Base-by-base conservation (phyloP, 2,113 vertebrate species). In the Datnioides undecimradiatus region DNA sequence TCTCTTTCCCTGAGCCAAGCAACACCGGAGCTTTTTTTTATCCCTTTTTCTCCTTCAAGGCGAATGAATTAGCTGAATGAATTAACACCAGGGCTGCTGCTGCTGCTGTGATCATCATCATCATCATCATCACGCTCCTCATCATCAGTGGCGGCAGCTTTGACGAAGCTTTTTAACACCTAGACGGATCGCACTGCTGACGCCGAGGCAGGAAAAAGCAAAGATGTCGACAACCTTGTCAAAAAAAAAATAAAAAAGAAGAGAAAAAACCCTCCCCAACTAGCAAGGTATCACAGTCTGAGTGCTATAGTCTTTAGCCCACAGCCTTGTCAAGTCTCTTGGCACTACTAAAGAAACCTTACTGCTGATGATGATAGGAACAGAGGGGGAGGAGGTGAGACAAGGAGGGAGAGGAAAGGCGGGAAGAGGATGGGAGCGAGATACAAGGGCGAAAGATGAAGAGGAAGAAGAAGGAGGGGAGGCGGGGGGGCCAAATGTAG, bases 21-120 rank as follows among this genome's bases (percentile, higher is more conserved):
- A 85, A 86, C 86, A 83, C 79, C 62, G 55, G 36, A 65, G 60
- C 43, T 74, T 79, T 85, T 79, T 79, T 76, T 52, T 3, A 76
- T 85, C 63, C 69, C 40, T 67, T 85, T 80, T 77, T 66, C 69
- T 87, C 73, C 83, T 89, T 86, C 58, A 79, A 90, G 87, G 90
- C 68, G 11, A 88, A 90, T 84, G 64, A 92, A 90, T 90, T 89
- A 90, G 90, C 78, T 85, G 84, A 91, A 90, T 85, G 88, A 90
- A 91, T 92, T 92, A 91, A 90, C 90, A 91, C 90, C 86, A 77
- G 16, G 6, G 79, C 76, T 59, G 85, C 79, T 76, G 81, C 87
- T 81, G 81, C 87, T 82, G 80, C 71, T 80, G 83, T 77, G 81
- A 91, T 89, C 81, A 88, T 90, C 85, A 90, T 85, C 83, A 91